A percentile compares a stretch with the other conserved stretches of the same genome.
These are phyloP conservation scores for Miltochrista miniata DNA, from an alignment of 2,888 invertebrate species.

Conservation along the genomic window DNA sequence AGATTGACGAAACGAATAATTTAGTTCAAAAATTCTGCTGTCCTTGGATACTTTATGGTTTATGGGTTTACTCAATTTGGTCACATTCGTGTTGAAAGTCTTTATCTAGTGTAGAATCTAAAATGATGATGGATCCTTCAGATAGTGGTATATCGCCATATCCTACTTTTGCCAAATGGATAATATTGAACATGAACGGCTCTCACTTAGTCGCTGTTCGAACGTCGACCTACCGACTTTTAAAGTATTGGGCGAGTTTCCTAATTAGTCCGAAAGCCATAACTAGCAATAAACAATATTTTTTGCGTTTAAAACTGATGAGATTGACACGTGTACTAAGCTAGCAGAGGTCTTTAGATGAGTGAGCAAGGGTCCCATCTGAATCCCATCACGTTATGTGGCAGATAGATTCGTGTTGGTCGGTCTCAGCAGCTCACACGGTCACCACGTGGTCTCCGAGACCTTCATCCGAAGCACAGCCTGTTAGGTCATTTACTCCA, in stretches of 20 bases:
- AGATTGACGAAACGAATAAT: not conserved
- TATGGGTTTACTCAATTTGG: not conserved
- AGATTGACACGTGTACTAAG: no score
- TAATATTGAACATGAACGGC: no score
- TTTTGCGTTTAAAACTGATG: no score
- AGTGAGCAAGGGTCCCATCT: not conserved
- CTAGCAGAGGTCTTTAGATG: not conserved
- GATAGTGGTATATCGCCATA: no score
- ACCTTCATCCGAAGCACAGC: constrained; percentile 69
- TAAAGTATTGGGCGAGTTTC: no score
- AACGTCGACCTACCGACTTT: no score
- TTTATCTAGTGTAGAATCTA: no score
- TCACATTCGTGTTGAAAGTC: not conserved
- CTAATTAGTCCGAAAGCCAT: no score
- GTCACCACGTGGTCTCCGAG: constrained; percentile 64
- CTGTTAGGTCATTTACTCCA: constrained; percentile 81
- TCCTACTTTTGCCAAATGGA: no score
- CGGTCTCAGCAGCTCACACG: constrained; percentile 26
- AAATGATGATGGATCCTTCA: no score
- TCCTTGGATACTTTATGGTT: not conserved
- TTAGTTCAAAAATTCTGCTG: constrained; percentile 5
- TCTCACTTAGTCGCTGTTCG: no score
- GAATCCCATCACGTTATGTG: not conserved
- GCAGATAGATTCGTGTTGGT: not conserved
- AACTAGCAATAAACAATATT: no score